These are phyloP conservation scores for Tillus elongatus DNA, from an alignment of 2,888 invertebrate genomes.

Conservation along the genomic window DNA sequence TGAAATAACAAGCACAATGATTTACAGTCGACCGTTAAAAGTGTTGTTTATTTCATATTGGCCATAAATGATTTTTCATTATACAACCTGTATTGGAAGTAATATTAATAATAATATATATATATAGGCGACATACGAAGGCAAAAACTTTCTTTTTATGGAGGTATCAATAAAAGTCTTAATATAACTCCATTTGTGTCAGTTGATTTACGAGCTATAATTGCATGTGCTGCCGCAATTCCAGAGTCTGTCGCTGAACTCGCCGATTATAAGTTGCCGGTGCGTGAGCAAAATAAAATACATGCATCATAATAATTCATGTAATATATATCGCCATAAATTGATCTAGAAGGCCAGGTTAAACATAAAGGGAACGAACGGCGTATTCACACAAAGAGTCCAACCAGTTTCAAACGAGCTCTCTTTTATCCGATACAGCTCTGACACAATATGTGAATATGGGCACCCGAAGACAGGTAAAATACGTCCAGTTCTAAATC, in stretches of 20 bases:
- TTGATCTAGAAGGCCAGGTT: conserved; percentile 22
- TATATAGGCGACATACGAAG: not conserved
- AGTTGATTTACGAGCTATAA: conserved; percentile 36
- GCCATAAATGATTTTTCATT: conserved; percentile 3
- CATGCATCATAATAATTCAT: conserved; percentile 30
- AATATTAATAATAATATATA: too few relatives aligned
- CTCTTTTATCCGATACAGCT: too few relatives aligned
- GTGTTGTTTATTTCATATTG: conserved; percentile 3
- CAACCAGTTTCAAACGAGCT: too few relatives aligned
- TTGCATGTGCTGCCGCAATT: conserved; percentile 38
- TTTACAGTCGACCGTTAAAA: not conserved
- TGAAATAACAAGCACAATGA: not conserved
- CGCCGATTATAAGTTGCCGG: conserved; percentile 29
- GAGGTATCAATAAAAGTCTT: conserved; percentile 17
- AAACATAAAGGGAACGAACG: too few relatives aligned
- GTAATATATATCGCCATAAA: conserved; percentile 25
- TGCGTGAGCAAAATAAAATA: conserved; percentile 33
- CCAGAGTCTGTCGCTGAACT: conserved; percentile 29
- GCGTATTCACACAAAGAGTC: too few relatives aligned
- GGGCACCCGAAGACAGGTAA: too few relatives aligned
- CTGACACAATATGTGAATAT: too few relatives aligned
- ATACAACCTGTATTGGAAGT: not conserved
- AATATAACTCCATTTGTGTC: conserved; percentile 36
- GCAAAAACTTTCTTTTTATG: not conserved
- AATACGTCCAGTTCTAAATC: too few relatives aligned